phyloP scores from a whole-genome alignment of 1,140 invertebrate species.

The Scaptomyza pallida region DNA sequence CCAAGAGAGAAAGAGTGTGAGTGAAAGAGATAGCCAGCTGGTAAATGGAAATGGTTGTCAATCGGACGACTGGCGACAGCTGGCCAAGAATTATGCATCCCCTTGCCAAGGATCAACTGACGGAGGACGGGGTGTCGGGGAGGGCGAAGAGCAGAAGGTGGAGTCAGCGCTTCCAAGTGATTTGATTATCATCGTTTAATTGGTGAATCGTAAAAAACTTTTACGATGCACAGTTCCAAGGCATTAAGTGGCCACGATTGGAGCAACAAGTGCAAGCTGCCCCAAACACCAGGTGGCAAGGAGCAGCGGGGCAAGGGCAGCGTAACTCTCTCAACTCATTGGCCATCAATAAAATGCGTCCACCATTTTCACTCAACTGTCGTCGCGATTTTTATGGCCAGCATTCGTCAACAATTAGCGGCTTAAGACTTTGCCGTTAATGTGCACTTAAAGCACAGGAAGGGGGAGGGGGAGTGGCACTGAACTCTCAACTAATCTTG shows the following conservation, averaged over 20 bases:
- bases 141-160: background rate
- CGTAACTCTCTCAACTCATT: conserved; percentile 1
- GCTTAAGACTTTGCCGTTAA: conserved; percentile 43
- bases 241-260: conserved; percentile 46
- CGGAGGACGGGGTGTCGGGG: background rate
- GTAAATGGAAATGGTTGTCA: conserved; percentile 26
- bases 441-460: conserved; percentile 32
- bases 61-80: conserved; percentile 39
- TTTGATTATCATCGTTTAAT: conserved; percentile 83
- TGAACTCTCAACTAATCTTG: conserved; percentile 1
- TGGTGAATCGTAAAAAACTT: conserved; percentile 79
- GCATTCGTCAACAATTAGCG: conserved; percentile 57
- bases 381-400: conserved; percentile 40
- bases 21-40: background rate
- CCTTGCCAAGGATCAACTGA: background rate
- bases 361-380: conserved; percentile 52
- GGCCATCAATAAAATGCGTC: conserved; percentile 42
- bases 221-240: conserved; percentile 57
- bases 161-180: conserved; percentile 58
- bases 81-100: conserved; percentile 49
- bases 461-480: background rate
- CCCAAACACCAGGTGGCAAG: background rate
- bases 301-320: background rate
- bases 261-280: conserved; percentile 50
- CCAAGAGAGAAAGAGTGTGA: background rate